phyloP scores from a whole-genome alignment of 2,113 vertebrate species.

The Semicossyphus pulcher region DNA sequence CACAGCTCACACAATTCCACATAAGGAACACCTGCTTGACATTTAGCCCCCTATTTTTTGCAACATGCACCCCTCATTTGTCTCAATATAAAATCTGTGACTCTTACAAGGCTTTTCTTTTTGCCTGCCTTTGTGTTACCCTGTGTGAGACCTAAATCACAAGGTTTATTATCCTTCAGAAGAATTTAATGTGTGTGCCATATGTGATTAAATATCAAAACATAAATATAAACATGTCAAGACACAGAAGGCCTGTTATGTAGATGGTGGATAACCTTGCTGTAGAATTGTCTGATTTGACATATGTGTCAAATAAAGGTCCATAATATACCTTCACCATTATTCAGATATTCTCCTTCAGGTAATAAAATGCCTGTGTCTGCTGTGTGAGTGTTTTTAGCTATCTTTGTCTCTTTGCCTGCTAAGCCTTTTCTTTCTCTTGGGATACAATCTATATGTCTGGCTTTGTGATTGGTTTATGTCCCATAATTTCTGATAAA shows the following conservation, averaged over 20 bases:
- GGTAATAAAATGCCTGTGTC: not conserved
- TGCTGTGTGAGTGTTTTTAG: conserved; percentile 50
- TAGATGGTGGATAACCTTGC: not conserved
- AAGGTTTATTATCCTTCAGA: conserved; percentile 1
- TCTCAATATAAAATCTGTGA: not conserved
- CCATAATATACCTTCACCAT: not conserved
- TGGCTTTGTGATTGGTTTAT: conserved; percentile 32
- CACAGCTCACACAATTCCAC: not conserved
- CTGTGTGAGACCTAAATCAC: not conserved
- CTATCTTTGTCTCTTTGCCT: conserved; percentile 6
- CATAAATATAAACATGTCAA: not conserved
- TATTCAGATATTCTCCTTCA: not conserved
- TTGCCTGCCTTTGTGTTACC: not conserved
- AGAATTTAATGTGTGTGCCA: conserved; percentile 1
- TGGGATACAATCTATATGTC: not conserved
- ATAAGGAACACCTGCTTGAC: not conserved
- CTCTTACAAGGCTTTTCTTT: not conserved
- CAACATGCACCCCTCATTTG: not conserved
- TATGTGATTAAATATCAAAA: not conserved
- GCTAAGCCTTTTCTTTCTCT: conserved; percentile 30
- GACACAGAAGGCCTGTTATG: not conserved
- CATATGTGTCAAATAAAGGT: not conserved
- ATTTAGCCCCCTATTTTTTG: not conserved
- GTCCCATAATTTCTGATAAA: conserved; percentile 45
- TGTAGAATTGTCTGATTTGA: not conserved